Evolutionary conservation across 2,113 vertebrate species (phyloP).

Genomic region (Rissa tridactyla): DNA sequence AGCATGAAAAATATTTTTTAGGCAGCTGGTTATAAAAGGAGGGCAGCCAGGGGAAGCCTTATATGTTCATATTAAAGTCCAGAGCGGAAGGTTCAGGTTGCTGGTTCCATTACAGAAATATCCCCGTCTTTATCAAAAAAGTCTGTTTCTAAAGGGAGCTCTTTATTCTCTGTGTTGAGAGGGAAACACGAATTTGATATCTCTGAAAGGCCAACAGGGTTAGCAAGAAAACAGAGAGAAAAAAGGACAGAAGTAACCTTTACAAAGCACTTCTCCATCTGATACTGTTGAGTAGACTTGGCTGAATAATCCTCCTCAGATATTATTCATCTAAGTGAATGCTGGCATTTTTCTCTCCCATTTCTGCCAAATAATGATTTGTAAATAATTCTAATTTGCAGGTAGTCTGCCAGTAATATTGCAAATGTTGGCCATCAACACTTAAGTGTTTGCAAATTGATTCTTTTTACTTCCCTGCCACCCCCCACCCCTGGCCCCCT

Average conservation of each 20-base stretch:
- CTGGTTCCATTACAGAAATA: slow-evolving; percentile 49
- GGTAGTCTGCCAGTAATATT: neutral
- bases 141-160: slow-evolving; percentile 44
- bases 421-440: neutral
- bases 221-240: slow-evolving; percentile 43
- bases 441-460: neutral
- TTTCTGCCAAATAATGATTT: neutral
- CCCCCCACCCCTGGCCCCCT: too few species aligned
- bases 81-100: slow-evolving; percentile 45
- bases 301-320: slow-evolving; percentile 30
- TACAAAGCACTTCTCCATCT: slow-evolving; percentile 22
- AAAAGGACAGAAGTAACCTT: slow-evolving; percentile 46
- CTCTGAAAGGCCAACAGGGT: slow-evolving; percentile 57
- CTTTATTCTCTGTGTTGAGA: slow-evolving; percentile 37
- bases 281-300: slow-evolving; percentile 25
- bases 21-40: slow-evolving; percentile 25
- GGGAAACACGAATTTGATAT: slow-evolving; percentile 43
- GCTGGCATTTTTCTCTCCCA: neutral
- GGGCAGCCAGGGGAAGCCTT: slow-evolving; percentile 27
- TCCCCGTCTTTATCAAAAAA: slow-evolving; percentile 5
- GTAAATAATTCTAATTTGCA: neutral
- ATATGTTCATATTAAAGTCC: slow-evolving; percentile 54
- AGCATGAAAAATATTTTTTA: slow-evolving; percentile 25
- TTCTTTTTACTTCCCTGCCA: neutral
- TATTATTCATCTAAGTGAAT: neutral